A percentile compares a stretch with the other conserved stretches of the same genome.
Evolutionary conservation across 2,888 invertebrate species (phyloP).

Genomic region (Drosophila testacea): DNA sequence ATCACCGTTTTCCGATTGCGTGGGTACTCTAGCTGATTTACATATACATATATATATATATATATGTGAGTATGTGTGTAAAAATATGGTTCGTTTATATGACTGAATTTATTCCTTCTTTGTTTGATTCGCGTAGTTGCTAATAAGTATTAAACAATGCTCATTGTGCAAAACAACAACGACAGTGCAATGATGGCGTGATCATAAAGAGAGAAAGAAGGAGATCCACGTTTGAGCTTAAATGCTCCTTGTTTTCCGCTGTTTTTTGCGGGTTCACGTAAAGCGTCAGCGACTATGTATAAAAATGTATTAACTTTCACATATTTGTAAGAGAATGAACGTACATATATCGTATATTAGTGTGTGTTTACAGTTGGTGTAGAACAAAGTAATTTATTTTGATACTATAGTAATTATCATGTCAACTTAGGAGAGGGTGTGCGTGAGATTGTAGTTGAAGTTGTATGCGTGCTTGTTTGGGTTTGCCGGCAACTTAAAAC

Average conservation of each 20-base stretch:
- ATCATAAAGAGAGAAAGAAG: slow-evolving; percentile 7
- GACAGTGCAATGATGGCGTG: slow-evolving; percentile 14
- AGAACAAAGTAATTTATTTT: slow-evolving; percentile 40
- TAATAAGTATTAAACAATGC: slow-evolving; percentile 61
- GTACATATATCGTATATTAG: not conserved
- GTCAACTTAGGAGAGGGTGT: slow-evolving; percentile 5
- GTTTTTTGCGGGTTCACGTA: slow-evolving; percentile 31
- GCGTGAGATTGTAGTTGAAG: slow-evolving; percentile 1
- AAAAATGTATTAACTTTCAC: slow-evolving; percentile 22
- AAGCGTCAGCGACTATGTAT: slow-evolving; percentile 39
- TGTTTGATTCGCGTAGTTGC: slow-evolving; percentile 52
- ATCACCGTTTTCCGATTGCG: slow-evolving; percentile 55
- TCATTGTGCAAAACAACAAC: slow-evolving; percentile 47
- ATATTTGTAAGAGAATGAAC: slow-evolving; percentile 12
- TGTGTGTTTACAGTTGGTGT: slow-evolving; percentile 1
- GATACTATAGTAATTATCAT: slow-evolving; percentile 25
- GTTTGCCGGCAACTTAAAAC: slow-evolving; percentile 62
- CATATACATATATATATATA: slow-evolving; percentile 5
- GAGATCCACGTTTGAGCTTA: slow-evolving; percentile 18
- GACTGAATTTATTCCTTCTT: slow-evolving; percentile 43
- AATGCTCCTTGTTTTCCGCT: slow-evolving; percentile 36
- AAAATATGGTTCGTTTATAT: slow-evolving; percentile 60
- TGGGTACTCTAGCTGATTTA: slow-evolving; percentile 21
- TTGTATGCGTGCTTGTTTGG: slow-evolving; percentile 20
- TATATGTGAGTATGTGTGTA: slow-evolving; percentile 37